Conservation (phyloP, 2,888 invertebrate species). For the Archips crataeganus region DNA sequence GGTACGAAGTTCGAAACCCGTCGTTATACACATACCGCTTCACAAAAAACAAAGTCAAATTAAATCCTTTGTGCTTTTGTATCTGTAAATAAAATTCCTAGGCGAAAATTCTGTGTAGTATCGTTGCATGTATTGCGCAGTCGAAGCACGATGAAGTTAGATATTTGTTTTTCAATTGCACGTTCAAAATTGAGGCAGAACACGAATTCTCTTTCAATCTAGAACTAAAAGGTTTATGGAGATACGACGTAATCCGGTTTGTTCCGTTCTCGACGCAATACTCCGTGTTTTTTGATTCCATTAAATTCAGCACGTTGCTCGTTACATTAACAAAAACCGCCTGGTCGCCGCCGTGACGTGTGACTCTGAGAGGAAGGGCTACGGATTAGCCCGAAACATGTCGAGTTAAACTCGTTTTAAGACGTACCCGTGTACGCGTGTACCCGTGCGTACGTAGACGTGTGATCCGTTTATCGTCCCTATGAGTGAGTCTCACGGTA, state of each 20-base stretch:
- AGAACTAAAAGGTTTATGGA: constrained; percentile 41
- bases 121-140: not conserved
- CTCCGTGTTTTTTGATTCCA: not conserved
- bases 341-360: no score
- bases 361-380: no score
- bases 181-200: constrained; percentile 23
- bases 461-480: no score
- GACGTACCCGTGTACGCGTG: no score
- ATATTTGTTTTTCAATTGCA: constrained; percentile 35
- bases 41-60: not conserved
- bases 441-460: no score
- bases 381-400: no score
- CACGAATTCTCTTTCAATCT: constrained; percentile 33
- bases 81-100: not conserved
- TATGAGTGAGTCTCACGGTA: no score
- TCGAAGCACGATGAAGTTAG: constrained; percentile 2
- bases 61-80: not conserved
- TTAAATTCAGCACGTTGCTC: not conserved
- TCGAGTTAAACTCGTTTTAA: no score
- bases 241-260: constrained; percentile 22
- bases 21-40: no score
- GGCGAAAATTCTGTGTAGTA: not conserved
- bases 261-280: not conserved
- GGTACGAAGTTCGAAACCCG: no score
- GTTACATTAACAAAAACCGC: no score